Evolutionary conservation across 1,140 invertebrate species (phyloP).

Genomic region (Cardiocondyla obscurior): DNA sequence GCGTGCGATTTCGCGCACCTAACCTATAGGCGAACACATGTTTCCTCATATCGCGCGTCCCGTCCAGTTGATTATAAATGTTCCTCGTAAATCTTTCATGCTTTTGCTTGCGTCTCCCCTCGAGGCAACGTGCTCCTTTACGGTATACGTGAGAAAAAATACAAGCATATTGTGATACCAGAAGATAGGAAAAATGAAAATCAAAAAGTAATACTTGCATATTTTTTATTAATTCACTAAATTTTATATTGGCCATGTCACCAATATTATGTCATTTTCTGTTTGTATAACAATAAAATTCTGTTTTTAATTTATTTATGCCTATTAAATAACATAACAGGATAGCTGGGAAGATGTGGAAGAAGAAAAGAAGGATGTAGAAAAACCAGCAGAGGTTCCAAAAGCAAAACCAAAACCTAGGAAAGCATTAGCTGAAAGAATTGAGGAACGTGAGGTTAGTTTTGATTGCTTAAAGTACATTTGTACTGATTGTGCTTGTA

Average conservation of each 20-base stretch:
- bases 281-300: background rate
- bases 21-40: conserved; percentile 74
- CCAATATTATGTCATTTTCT: background rate
- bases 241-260: background rate
- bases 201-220: background rate
- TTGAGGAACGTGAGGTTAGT: conserved; percentile 90
- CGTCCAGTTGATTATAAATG: background rate
- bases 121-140: too few relatives aligned
- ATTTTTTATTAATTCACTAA: too few relatives aligned
- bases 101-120: background rate
- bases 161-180: background rate
- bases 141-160: too few relatives aligned
- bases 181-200: background rate
- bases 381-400: conserved; percentile 83
- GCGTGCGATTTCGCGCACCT: conserved; percentile 44
- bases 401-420: conserved; percentile 87
- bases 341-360: conserved; percentile 94
- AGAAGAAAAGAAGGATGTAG: conserved; percentile 88
- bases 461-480: conserved; percentile 12
- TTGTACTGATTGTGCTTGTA: background rate
- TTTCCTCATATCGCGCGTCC: background rate
- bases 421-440: conserved; percentile 89
- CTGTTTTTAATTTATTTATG: background rate
- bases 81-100: background rate
- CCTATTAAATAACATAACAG: conserved; percentile 80